These are phyloP conservation scores for Catharus ustulatus DNA, from an alignment of 2,797 vertebrate genomes.

Conservation along the genomic window DNA sequence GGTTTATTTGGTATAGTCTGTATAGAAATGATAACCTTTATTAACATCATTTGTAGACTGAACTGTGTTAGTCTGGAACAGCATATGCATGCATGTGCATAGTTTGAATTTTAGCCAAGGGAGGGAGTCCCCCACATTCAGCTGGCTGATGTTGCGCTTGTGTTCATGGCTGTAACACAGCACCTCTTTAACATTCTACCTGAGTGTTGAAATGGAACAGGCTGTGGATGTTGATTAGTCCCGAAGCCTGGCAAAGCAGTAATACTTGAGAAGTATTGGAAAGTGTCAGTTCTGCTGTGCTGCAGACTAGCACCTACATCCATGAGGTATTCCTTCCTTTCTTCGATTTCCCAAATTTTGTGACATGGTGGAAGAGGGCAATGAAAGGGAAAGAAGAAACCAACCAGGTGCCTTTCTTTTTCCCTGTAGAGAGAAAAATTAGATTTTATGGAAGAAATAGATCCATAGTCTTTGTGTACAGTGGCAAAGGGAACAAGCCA, in stretches of 20 bases:
- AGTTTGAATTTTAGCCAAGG: background rate
- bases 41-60: background rate
- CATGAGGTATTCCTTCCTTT: background rate
- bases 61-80: background rate
- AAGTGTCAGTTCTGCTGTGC: background rate
- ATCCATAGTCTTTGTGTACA: background rate
- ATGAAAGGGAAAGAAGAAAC: background rate
- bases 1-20: background rate
- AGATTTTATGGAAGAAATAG: background rate
- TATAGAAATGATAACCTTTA: background rate
- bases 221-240: background rate
- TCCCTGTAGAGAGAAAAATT: background rate
- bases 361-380: fast-evolving
- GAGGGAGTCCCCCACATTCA: background rate
- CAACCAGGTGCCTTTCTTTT: background rate
- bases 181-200: background rate
- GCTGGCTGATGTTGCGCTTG: background rate
- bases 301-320: background rate
- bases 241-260: background rate
- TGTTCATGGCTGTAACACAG: fast-evolving
- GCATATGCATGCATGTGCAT: fast-evolving
- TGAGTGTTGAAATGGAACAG: background rate
- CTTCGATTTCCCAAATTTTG: background rate
- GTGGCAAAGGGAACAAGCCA: background rate
- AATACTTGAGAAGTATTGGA: background rate